Evolutionary conservation across 2,888 invertebrate genomes (phyloP).

Genomic region (Drosophila monieri): DNA sequence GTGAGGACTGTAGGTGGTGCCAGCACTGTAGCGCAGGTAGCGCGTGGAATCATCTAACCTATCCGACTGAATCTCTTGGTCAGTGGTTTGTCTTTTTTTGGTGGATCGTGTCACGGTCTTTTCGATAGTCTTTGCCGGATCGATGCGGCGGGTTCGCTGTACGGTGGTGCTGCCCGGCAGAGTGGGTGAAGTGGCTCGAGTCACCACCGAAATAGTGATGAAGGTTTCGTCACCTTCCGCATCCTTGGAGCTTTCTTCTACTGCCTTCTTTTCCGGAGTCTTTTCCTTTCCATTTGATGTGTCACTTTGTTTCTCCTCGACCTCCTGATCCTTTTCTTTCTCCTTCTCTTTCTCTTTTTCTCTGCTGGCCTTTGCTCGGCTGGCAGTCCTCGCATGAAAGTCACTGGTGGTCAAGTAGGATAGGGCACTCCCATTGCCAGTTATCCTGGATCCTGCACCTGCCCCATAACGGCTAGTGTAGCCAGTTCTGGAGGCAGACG

Average conservation of each 20-base stretch:
- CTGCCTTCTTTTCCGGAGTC: not conserved
- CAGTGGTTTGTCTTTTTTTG: slow-evolving; percentile 86
- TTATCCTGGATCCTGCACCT: slow-evolving; percentile 20
- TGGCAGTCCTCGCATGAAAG: slow-evolving; percentile 81
- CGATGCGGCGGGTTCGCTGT: slow-evolving; percentile 87
- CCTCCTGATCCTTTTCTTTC: slow-evolving; percentile 22
- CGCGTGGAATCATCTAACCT: slow-evolving; percentile 88
- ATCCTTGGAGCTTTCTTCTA: not conserved
- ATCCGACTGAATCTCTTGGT: slow-evolving; percentile 91
- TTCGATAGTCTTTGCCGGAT: slow-evolving; percentile 89
- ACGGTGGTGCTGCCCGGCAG: slow-evolving; percentile 87
- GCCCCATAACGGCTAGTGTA: slow-evolving; percentile 50
- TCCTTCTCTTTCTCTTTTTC: slow-evolving; percentile 77
- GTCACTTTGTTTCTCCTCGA: slow-evolving; percentile 8
- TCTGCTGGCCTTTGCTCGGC: slow-evolving; percentile 78
- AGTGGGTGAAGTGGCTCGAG: slow-evolving; percentile 91
- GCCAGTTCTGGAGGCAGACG: slow-evolving; percentile 51
- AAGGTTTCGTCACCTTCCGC: slow-evolving; percentile 72
- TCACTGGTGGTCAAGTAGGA: slow-evolving; percentile 83
- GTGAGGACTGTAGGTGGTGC: slow-evolving; percentile 85
- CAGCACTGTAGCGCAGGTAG: slow-evolving; percentile 86
- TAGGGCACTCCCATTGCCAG: slow-evolving; percentile 56
- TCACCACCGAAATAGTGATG: slow-evolving; percentile 87
- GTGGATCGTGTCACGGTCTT: slow-evolving; percentile 83
- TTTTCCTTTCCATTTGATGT: not conserved